phyloP scores from a whole-genome alignment of 1,140 invertebrate genomes.

The Zaprionus lachaisei region DNA sequence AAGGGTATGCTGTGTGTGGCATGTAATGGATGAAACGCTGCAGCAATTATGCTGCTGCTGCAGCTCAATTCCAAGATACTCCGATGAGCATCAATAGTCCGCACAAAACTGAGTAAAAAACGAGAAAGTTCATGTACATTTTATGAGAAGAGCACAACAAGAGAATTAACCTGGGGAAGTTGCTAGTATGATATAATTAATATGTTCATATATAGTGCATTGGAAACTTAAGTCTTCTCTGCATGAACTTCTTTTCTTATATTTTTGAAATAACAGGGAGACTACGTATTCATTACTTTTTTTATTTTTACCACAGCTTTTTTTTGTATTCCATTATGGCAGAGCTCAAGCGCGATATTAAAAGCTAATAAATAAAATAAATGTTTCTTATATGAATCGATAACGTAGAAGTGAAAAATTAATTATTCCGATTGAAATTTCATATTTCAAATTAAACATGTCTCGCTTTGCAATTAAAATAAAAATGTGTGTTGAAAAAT shows the following conservation, averaged over 20 bases:
- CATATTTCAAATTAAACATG: not conserved
- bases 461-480: not conserved
- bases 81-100: constrained; percentile 5
- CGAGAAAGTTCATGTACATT: not conserved
- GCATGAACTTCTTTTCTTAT: not conserved
- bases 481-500: not conserved
- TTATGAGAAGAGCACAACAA: no score
- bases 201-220: no score
- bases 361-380: not conserved
- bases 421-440: constrained; percentile 6
- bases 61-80: constrained; percentile 16
- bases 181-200: not conserved
- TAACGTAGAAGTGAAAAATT: not conserved
- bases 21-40: constrained; percentile 62
- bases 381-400: not conserved
- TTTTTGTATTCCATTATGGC: no score
- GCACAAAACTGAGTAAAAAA: not conserved
- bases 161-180: not conserved
- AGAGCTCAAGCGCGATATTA: not conserved
- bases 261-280: no score
- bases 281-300: no score
- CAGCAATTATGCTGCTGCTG: constrained; percentile 51
- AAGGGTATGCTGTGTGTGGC: not conserved
- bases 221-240: not conserved
- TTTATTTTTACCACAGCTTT: no score